Evolutionary conservation across 2,797 vertebrate species (phyloP).

Genomic region (Anguilla anguilla): DNA sequence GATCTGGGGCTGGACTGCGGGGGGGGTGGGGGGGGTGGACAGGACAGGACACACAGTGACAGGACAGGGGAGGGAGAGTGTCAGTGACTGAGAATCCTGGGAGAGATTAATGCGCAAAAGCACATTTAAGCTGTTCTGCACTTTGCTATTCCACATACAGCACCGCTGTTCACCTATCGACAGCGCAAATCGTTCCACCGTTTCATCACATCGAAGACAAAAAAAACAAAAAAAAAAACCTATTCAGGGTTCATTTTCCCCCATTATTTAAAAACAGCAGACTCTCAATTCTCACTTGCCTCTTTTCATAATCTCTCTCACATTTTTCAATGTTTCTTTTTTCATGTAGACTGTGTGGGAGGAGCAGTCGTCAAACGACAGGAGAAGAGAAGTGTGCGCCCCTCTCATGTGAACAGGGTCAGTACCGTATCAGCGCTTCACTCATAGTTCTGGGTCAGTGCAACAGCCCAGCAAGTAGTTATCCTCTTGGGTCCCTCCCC

Average conservation of each 20-base stretch:
- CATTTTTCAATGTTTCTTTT: background rate
- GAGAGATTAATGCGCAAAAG: background rate
- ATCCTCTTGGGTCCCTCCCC: background rate
- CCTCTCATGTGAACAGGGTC: background rate
- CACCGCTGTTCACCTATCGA: background rate
- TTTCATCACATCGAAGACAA: background rate
- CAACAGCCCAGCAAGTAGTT: background rate
- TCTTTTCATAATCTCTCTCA: background rate
- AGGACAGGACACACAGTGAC: background rate
- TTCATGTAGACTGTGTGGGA: background rate
- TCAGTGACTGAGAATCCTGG: background rate
- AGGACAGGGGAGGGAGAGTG: background rate
- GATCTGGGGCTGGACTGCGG: slow-evolving; percentile 95
- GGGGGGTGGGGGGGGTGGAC: slow-evolving; percentile 47
- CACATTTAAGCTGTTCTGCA: background rate
- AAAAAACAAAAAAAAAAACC: background rate
- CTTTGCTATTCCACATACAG: background rate
- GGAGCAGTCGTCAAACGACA: background rate
- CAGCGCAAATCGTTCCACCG: background rate
- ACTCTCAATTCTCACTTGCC: background rate
- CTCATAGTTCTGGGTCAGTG: background rate
- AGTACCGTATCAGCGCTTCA: background rate
- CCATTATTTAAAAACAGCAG: background rate
- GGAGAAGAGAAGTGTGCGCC: background rate
- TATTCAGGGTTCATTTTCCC: background rate